A percentile compares a stretch with the other conserved stretches of the same genome.
These are phyloP conservation scores for Drosophila cyrtoloma DNA, from an alignment of 2,888 invertebrate genomes.

Conservation along the genomic window DNA sequence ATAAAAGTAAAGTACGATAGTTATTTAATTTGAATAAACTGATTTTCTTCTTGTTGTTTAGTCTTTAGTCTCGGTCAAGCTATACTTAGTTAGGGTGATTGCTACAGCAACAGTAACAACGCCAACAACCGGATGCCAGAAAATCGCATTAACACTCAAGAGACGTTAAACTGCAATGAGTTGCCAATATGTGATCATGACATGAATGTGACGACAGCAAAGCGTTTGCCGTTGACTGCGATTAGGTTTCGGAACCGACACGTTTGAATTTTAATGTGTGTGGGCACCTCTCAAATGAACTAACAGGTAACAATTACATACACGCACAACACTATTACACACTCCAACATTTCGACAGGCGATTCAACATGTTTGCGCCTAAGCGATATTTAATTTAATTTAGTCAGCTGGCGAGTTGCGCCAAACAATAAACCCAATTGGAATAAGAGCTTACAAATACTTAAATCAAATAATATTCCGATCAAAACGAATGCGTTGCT, in stretches of 20 bases:
- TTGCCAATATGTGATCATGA: conserved; percentile 61
- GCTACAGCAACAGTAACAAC: conserved; percentile 1
- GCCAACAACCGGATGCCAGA: conserved; percentile 54
- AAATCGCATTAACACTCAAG: conserved; percentile 51
- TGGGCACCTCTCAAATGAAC: conserved; percentile 20
- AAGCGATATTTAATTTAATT: conserved; percentile 15
- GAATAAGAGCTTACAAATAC: background rate
- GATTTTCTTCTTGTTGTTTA: background rate
- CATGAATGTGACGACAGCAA: conserved; percentile 57
- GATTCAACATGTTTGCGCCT: conserved; percentile 1
- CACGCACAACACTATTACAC: background rate
- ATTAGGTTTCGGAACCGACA: conserved; percentile 34
- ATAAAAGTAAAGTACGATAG: background rate
- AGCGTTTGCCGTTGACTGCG: conserved; percentile 38
- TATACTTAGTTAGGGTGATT: conserved; percentile 1
- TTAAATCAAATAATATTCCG: background rate
- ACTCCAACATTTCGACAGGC: conserved; percentile 23
- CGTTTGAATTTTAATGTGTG: conserved; percentile 49
- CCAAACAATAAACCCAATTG: conserved; percentile 17
- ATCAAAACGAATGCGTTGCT: background rate
- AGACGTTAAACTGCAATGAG: conserved; percentile 43
- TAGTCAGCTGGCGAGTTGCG: background rate
- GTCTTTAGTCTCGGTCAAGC: background rate
- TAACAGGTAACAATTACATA: conserved; percentile 23
- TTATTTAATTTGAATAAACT: background rate